These are phyloP conservation scores for Melanostoma mellinum DNA, from an alignment of 2,888 invertebrate species.

Conservation along the genomic window DNA sequence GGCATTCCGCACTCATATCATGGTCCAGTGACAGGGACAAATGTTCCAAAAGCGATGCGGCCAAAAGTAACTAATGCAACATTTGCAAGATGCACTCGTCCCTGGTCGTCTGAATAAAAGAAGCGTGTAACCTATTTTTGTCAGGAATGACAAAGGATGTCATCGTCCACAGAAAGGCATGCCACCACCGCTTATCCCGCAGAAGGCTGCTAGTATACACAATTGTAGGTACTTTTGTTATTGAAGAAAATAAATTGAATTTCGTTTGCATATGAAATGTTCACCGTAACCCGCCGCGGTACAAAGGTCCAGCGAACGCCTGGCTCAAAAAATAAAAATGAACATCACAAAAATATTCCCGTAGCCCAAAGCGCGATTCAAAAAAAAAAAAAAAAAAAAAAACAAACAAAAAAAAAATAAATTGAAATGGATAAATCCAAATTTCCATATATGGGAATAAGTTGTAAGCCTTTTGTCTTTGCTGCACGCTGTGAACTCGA, in stretches of 20 bases:
- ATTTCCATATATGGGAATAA: constrained; percentile 72
- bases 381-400: constrained; percentile 39
- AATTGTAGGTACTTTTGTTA: constrained; percentile 57
- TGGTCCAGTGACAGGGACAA: constrained; percentile 68
- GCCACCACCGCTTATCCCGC: constrained; percentile 37
- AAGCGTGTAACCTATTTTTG: constrained; percentile 69
- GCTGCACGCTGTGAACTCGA: constrained; percentile 15
- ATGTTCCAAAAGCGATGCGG: constrained; percentile 49
- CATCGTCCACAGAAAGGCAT: constrained; percentile 56
- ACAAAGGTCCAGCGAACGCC: constrained; percentile 34
- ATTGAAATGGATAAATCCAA: constrained; percentile 63
- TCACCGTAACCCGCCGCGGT: constrained; percentile 42
- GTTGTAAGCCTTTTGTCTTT: constrained; percentile 72
- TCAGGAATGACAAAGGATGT: constrained; percentile 71
- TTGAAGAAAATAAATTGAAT: constrained; percentile 71
- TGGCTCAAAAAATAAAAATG: constrained; percentile 23
- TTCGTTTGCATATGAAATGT: constrained; percentile 72
- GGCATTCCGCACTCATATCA: constrained; percentile 49
- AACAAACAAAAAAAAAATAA: constrained; percentile 59
- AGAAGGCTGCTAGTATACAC: constrained; percentile 14
- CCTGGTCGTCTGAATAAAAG: constrained; percentile 28
- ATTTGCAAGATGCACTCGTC: constrained; percentile 5
- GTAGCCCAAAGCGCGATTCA: constrained; percentile 23
- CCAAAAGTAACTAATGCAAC: constrained; percentile 12
- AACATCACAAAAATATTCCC: constrained; percentile 46